These are phyloP conservation scores for Magallana gigas DNA, from an alignment of 1,140 invertebrate species.

Conservation along the genomic window DNA sequence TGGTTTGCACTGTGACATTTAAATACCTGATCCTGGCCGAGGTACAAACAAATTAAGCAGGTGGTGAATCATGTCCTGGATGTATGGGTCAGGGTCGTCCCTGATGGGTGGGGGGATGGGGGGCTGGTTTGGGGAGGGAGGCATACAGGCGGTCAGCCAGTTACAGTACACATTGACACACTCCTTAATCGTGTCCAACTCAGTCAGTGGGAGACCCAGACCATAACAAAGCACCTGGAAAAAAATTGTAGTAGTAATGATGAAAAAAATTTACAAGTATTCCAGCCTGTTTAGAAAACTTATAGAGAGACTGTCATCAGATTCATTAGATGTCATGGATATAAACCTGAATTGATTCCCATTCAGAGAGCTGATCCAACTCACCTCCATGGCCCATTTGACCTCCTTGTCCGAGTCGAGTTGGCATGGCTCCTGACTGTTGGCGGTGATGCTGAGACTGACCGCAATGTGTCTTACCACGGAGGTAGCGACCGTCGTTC, in stretches of 20 bases:
- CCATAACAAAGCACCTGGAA: conserved; percentile 92
- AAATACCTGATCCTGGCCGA: conserved; percentile 80
- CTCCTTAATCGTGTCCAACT: conserved; percentile 96
- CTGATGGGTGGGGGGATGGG: conserved; percentile 90
- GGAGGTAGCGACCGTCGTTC: conserved; percentile 90
- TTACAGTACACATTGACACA: conserved; percentile 98
- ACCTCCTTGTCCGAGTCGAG: conserved; percentile 84
- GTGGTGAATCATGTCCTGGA: conserved; percentile 93
- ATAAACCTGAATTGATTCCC: no score
- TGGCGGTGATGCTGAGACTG: conserved; percentile 84
- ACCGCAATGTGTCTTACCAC: conserved; percentile 90
- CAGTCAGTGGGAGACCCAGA: conserved; percentile 90
- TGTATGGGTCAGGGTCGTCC: conserved; percentile 94
- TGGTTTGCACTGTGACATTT: conserved; percentile 56
- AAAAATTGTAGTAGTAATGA: no score
- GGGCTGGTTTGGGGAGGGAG: conserved; percentile 81
- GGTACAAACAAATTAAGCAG: conserved; percentile 97
- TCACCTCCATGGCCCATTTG: conserved; percentile 92
- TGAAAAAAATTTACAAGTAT: no score
- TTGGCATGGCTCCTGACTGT: conserved; percentile 72
- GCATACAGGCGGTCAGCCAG: conserved; percentile 92
- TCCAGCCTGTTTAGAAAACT: no score
- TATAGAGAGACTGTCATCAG: no score
- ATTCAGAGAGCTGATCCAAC: conserved; percentile 10
- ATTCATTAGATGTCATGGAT: no score